These are phyloP conservation scores for Macrophya annulata DNA, from an alignment of 2,888 invertebrate genomes.

Conservation along the genomic window DNA sequence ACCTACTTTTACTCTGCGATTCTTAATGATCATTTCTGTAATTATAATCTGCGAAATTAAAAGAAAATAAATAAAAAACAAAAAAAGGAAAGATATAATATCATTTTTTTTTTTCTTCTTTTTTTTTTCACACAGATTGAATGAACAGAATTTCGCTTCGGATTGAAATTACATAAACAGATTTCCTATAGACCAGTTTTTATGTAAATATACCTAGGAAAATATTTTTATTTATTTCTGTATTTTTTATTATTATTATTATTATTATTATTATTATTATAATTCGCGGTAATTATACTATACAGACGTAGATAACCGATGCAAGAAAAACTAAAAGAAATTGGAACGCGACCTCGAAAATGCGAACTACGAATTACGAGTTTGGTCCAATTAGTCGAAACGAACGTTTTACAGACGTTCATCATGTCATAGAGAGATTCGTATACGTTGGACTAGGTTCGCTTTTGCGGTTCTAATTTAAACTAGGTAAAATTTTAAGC, in stretches of 20 bases:
- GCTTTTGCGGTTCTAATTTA: background rate
- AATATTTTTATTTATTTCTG: no score
- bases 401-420: background rate
- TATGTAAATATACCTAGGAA: no score
- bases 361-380: conserved; percentile 2
- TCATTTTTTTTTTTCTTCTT: background rate
- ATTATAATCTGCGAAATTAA: background rate
- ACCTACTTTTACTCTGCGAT: background rate
- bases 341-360: conserved; percentile 33
- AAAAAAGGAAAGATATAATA: background rate
- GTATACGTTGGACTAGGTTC: conserved; percentile 2
- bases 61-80: background rate
- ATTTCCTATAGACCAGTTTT: no score
- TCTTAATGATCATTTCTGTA: background rate
- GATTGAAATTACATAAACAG: background rate
- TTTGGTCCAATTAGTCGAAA: conserved; percentile 14
- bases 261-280: no score
- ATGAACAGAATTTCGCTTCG: no score
- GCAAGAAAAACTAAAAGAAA: background rate
- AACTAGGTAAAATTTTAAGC: conserved; percentile 4
- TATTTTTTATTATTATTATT: no score
- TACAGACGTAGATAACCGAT: no score
- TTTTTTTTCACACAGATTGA: no score
- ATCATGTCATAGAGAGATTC: background rate
- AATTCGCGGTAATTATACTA: background rate